These are phyloP conservation scores for Chlorops oryzae DNA, from an alignment of 1,140 invertebrate genomes.

Conservation along the genomic window DNA sequence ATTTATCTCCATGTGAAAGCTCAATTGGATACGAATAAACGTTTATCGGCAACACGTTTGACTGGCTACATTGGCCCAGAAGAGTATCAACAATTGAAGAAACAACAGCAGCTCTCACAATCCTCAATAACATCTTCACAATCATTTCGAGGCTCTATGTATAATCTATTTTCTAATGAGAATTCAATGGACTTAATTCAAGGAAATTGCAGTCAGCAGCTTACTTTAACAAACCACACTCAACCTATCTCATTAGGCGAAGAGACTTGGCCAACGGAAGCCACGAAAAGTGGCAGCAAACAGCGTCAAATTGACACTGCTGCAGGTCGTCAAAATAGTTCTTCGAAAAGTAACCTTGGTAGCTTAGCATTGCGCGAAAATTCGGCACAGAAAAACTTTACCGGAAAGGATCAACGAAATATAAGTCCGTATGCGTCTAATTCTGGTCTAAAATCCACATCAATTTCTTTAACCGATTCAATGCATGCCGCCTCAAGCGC, in stretches of 20 bases:
- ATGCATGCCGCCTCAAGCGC: conserved; percentile 9
- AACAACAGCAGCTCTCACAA: conserved; percentile 11
- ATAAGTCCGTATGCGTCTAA: conserved; percentile 30
- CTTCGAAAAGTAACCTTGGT: conserved; percentile 41
- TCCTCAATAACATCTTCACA: no score
- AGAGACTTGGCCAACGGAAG: no score
- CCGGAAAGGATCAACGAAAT: conserved; percentile 39
- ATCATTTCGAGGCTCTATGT: conserved; percentile 18
- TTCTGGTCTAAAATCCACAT: conserved; percentile 19
- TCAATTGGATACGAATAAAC: conserved; percentile 32
- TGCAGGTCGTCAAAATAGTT: conserved; percentile 41
- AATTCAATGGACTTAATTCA: conserved; percentile 38
- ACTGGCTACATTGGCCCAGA: conserved; percentile 44
- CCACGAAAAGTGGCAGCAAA: no score
- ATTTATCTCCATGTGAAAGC: conserved; percentile 45
- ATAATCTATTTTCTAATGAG: conserved; percentile 34
- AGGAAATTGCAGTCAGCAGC: no score
- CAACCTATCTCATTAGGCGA: no score
- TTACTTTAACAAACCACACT: no score
- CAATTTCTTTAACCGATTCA: background rate
- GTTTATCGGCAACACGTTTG: conserved; percentile 25
- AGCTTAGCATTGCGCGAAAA: conserved; percentile 38
- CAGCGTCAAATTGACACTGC: no score
- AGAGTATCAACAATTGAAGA: conserved; percentile 36
- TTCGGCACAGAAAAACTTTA: conserved; percentile 44